Percentiles rank a stretch among this genome's conserved stretches.
Evolutionary conservation across 2,113 vertebrate species (phyloP).

Genomic region (Nyctereutes procyonoides): DNA sequence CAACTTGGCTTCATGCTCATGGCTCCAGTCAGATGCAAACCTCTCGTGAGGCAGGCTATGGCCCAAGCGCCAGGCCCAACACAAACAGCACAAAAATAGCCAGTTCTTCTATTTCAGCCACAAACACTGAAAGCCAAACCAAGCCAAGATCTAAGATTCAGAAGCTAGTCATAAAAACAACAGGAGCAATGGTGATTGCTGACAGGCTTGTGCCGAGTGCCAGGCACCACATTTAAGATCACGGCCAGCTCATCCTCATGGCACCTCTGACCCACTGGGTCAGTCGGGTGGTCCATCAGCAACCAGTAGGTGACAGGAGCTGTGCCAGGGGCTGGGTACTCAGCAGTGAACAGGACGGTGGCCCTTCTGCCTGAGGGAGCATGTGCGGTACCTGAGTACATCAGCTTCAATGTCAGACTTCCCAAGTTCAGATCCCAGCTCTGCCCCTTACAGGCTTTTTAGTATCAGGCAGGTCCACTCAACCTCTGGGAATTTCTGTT

Average conservation of each 20-base stretch:
- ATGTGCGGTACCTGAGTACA: rapidly evolving
- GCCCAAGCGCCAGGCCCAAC: slow-evolving; percentile 10
- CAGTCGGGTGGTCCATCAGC: background rate
- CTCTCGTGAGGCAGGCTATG: rapidly evolving
- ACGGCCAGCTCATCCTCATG: rapidly evolving
- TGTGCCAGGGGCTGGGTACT: background rate
- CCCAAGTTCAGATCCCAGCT: background rate
- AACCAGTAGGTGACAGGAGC: background rate
- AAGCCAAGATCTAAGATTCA: background rate
- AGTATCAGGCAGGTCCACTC: rapidly evolving
- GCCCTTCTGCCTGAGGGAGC: background rate
- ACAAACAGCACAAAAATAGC: slow-evolving; percentile 17
- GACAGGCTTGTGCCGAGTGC: rapidly evolving
- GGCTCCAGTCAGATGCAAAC: background rate
- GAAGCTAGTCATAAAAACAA: rapidly evolving
- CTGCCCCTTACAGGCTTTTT: background rate
- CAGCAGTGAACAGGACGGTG: rapidly evolving
- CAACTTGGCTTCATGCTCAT: rapidly evolving
- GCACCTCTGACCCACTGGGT: rapidly evolving
- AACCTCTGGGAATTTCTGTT: background rate
- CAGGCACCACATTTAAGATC: rapidly evolving
- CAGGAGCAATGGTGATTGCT: rapidly evolving
- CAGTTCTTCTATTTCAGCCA: background rate
- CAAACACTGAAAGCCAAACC: background rate
- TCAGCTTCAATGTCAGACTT: background rate